A percentile compares a stretch with the other conserved stretches of the same genome.
Conservation (phyloP, 2,797 vertebrate species). For the Sebastes itinus region DNA sequence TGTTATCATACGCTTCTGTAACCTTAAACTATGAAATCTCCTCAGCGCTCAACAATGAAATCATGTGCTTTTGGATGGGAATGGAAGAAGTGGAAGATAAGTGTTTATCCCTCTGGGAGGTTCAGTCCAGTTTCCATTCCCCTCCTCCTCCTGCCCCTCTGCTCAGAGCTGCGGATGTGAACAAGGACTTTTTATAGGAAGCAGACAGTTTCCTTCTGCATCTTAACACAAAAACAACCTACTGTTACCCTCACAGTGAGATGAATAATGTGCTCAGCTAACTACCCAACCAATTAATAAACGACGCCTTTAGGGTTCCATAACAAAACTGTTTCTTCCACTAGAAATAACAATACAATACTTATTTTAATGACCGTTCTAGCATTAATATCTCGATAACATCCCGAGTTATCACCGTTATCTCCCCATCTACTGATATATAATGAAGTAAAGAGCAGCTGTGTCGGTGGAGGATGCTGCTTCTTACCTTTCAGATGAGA, state of each 20-base stretch:
- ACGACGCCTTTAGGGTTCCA: not conserved
- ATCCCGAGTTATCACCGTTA: not conserved
- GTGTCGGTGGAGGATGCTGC: constrained; percentile 31
- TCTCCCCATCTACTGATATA: not conserved
- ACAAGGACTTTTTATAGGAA: constrained; percentile 24
- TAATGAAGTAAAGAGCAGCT: not conserved
- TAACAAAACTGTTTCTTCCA: not conserved
- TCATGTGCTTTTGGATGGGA: constrained; percentile 38
- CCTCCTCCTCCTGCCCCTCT: not conserved
- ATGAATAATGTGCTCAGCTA: not conserved
- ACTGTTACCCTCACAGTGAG: not conserved
- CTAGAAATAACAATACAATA: not conserved
- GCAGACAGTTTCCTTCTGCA: not conserved
- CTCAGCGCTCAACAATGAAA: not conserved
- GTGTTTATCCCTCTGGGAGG: constrained; percentile 60
- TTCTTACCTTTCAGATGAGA: constrained; percentile 71
- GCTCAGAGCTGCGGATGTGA: constrained; percentile 2
- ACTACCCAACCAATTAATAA: not conserved
- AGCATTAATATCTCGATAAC: not conserved
- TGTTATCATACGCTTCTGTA: not conserved
- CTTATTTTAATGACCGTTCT: not conserved
- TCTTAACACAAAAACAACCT: not conserved
- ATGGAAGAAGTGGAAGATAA: constrained; percentile 9
- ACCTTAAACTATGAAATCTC: not conserved
- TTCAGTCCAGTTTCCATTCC: constrained; percentile 35